Evolutionary conservation across 2,797 vertebrate species (phyloP).

Genomic region (Ctenosaura bakeri): DNA sequence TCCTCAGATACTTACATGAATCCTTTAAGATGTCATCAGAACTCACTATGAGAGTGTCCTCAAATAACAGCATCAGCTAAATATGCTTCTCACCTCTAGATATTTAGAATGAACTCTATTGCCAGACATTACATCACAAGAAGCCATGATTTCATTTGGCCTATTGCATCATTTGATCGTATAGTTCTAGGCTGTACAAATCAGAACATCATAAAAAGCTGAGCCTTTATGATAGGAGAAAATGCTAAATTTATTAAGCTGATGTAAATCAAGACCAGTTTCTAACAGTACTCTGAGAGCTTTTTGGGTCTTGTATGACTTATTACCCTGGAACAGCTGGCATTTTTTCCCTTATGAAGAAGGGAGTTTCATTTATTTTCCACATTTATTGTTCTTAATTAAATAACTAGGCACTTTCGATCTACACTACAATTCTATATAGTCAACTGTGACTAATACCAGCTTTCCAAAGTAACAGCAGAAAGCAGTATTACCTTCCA

Average conservation of each 20-base stretch:
- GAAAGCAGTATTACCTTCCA: neutral
- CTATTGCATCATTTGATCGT: slow-evolving; percentile 9
- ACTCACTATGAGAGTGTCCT: neutral
- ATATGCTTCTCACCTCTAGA: neutral
- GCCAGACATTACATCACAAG: slow-evolving; percentile 16
- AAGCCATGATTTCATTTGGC: slow-evolving; percentile 17
- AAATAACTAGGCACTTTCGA: neutral
- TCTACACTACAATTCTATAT: neutral
- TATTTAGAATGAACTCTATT: neutral
- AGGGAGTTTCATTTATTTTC: neutral
- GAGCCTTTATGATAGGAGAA: neutral
- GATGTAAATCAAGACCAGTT: neutral
- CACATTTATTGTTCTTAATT: neutral
- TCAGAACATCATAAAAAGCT: slow-evolving; percentile 16
- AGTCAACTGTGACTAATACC: neutral
- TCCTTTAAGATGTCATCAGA: neutral
- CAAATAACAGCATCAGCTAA: neutral
- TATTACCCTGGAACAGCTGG: neutral
- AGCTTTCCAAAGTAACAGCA: neutral
- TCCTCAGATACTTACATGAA: neutral
- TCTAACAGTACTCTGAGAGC: neutral
- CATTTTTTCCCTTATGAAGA: neutral
- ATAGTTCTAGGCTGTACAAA: slow-evolving; percentile 6
- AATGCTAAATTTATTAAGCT: neutral
- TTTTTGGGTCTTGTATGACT: neutral